phyloP scores from a whole-genome alignment of 2,888 invertebrate species.

The Acanthosoma haemorrhoidale region DNA sequence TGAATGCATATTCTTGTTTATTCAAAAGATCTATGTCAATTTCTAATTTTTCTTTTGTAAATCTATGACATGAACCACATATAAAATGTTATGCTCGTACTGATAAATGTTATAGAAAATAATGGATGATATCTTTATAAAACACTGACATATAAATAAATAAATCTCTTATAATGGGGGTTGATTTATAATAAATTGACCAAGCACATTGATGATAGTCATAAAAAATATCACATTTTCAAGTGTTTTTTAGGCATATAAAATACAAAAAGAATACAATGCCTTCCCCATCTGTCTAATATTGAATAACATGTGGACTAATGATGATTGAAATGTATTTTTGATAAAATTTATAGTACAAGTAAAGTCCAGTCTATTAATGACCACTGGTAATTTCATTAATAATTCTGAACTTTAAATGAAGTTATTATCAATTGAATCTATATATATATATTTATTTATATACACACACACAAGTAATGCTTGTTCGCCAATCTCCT shows the following conservation, averaged over 20 bases:
- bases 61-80: conserved; percentile 12
- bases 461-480: not conserved
- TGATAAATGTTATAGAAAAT: conserved; percentile 27
- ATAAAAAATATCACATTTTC: conserved; percentile 37
- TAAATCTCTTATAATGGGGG: conserved; percentile 26
- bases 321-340: not conserved
- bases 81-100: conserved; percentile 13
- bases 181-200: conserved; percentile 35
- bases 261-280: conserved; percentile 27
- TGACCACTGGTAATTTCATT: not conserved
- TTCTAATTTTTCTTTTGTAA: not conserved
- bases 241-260: conserved; percentile 25
- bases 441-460: no score
- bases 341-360: not conserved
- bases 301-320: not conserved
- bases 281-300: conserved; percentile 20
- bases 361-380: not conserved
- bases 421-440: conserved; percentile 12
- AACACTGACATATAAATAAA: conserved; percentile 26
- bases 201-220: conserved; percentile 36
- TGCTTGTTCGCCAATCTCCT: not conserved
- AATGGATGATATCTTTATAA: conserved; percentile 25
- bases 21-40: conserved; percentile 21
- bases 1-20: conserved; percentile 10
- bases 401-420: not conserved